These are phyloP conservation scores for Phoxinus dragarum DNA, from an alignment of 2,797 vertebrate species.

Conservation along the genomic window DNA sequence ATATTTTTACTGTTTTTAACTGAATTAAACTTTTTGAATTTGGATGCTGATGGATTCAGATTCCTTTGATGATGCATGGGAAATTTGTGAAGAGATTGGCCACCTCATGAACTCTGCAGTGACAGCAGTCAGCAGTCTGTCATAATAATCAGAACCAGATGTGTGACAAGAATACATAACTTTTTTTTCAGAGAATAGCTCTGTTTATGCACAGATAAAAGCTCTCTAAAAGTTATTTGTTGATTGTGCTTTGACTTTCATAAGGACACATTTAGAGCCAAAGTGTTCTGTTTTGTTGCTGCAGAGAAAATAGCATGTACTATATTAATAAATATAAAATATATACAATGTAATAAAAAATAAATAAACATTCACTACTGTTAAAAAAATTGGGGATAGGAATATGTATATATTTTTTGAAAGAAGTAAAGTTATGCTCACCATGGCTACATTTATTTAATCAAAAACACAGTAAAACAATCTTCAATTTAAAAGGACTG, in stretches of 20 bases:
- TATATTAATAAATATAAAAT: no score
- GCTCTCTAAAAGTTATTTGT: background rate
- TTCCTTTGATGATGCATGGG: constrained; percentile 11
- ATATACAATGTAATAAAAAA: no score
- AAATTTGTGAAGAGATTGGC: constrained; percentile 7
- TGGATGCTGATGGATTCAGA: background rate
- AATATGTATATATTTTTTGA: no score
- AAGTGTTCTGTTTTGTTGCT: background rate
- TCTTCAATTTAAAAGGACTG: no score
- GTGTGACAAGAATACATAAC: background rate
- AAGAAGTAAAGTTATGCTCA: no score
- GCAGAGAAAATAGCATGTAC: background rate
- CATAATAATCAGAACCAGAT: constrained; percentile 20
- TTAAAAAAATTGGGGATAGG: no score
- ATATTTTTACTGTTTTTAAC: background rate
- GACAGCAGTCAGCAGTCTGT: constrained; percentile 40
- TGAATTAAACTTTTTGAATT: background rate
- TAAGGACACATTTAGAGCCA: background rate
- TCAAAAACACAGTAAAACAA: no score
- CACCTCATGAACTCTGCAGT: constrained; percentile 11
- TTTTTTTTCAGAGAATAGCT: background rate
- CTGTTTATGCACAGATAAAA: background rate
- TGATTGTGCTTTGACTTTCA: background rate
- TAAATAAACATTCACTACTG: no score
- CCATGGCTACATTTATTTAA: no score